Conservation (phyloP, 1,140 invertebrate species). For the Aphaenogaster rudis region DNA sequence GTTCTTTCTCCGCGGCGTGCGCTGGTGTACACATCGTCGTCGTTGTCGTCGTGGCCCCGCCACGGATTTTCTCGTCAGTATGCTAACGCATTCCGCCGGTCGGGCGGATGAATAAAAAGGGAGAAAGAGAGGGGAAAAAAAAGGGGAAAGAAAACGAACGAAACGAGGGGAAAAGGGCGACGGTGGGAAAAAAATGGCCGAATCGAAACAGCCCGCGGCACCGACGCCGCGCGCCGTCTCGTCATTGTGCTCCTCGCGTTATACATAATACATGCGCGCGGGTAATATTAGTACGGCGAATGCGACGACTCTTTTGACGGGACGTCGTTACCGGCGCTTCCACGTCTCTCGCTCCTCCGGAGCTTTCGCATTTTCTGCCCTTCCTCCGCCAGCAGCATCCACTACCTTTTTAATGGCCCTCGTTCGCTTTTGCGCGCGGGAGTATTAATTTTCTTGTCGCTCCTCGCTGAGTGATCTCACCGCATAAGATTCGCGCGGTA, state of each 20-base stretch:
- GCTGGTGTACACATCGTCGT: background rate
- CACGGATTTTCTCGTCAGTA: slow-evolving; percentile 70
- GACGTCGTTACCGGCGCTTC: slow-evolving; percentile 66
- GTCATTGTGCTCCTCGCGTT: slow-evolving; percentile 65
- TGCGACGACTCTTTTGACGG: slow-evolving; percentile 64
- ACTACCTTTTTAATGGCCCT: slow-evolving; percentile 51
- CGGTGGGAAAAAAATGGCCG: slow-evolving; percentile 48
- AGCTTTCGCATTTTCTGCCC: slow-evolving; percentile 20
- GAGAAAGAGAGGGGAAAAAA: background rate
- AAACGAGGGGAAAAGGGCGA: background rate
- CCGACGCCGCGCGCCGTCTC: slow-evolving; percentile 17
- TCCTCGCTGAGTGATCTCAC: slow-evolving; percentile 32
- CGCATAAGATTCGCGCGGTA: slow-evolving; percentile 34
- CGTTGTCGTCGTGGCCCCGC: slow-evolving; percentile 9
- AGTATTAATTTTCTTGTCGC: slow-evolving; percentile 66
- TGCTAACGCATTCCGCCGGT: slow-evolving; percentile 71
- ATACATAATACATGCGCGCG: slow-evolving; percentile 71
- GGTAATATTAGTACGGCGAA: slow-evolving; percentile 66
- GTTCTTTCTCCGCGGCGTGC: background rate
- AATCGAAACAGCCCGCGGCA: slow-evolving; percentile 66
- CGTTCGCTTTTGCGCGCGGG: slow-evolving; percentile 53
- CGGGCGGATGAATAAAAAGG: slow-evolving; percentile 26
- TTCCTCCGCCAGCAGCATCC: slow-evolving; percentile 4
- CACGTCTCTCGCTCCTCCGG: slow-evolving; percentile 26
- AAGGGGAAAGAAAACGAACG: background rate